Evolutionary conservation across 2,113 vertebrate genomes (phyloP), one percentile per base, ranked within the genome.

Genomic region (Sylvietta virens): DNA sequence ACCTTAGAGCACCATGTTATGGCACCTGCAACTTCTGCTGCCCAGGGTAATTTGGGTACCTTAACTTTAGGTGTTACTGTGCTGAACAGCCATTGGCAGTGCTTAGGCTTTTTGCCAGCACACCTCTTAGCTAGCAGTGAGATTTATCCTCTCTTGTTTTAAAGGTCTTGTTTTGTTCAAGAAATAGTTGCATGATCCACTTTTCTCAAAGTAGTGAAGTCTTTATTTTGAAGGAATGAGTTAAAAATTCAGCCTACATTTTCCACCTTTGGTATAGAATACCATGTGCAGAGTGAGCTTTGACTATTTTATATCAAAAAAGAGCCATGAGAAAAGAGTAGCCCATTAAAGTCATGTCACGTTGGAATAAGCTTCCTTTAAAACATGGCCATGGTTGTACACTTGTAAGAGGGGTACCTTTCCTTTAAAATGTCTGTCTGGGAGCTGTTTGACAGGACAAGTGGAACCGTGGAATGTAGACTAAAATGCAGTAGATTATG

Each of bases 321-420:
- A 70, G 37, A 73, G 8, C 44, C 21, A 14, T 16, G 45, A 69
- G 48, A 62, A 78, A 22, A 76, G 42, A 21, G 12, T 37, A 30
- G 17, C 13, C 22, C 5, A 3, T 50, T 50, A 57, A 85, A 10
- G 4, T 71, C 2, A 1, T 47, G 21, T 22, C 22, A 7, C 5
- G 7, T 53, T 86, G 48, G 20, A 64, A 53, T 72, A 72, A 91
- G 23, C 28, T 87, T 88, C 1, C 1, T 31, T 85, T 71, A 30
- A 28, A 61, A 45, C 0, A 0, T 40, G 17, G 15, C n/a, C 7
- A 9, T 56, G 40, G 10, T 13, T 47, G 7, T 66, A 1, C 48
- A 37, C 8, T 45, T 5, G 0, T 42, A 35, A 70, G 26, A 21
- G 14, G 18, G 4, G 5, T 58, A 7, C 15, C 8, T 47, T 51